Evolutionary conservation across 2,113 vertebrate genomes (phyloP).

Genomic region (Sinocyclocheilus grahami): DNA sequence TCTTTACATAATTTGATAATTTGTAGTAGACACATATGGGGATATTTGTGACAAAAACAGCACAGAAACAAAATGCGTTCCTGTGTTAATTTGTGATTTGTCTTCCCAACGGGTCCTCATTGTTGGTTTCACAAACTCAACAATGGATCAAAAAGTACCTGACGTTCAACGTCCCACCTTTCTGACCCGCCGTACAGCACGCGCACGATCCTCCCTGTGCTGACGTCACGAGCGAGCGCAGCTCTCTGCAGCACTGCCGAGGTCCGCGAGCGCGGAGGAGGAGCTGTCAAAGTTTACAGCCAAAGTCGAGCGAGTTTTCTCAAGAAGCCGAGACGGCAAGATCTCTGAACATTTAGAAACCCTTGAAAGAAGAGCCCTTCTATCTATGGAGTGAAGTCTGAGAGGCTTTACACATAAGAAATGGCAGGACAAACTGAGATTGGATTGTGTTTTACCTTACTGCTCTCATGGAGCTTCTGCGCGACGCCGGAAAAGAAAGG

Average conservation of each 20-base stretch:
- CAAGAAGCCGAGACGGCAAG: neutral
- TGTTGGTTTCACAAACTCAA: neutral
- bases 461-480: conserved; percentile 62
- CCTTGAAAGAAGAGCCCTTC: neutral
- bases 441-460: conserved; percentile 66
- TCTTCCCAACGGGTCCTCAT: neutral
- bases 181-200: conserved; percentile 22
- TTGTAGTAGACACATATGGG: too few relatives aligned
- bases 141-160: neutral
- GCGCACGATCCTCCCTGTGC: conserved; percentile 54
- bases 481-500: conserved; percentile 74
- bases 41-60: too few relatives aligned
- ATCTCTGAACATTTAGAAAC: neutral
- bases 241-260: conserved; percentile 36
- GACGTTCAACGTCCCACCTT: neutral
- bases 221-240: conserved; percentile 67
- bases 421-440: conserved; percentile 66
- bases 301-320: too few relatives aligned
- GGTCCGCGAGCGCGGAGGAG: conserved; percentile 65
- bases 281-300: conserved; percentile 73
- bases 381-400: conserved; percentile 39
- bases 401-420: conserved; percentile 43
- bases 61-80: too few relatives aligned
- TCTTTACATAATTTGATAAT: too few relatives aligned
- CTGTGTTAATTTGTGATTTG: neutral